Evolutionary conservation across 2,113 vertebrate genomes (phyloP), one percentile per base, ranked within the genome.

Genomic region (Leptobrachium ailaonicum): DNA sequence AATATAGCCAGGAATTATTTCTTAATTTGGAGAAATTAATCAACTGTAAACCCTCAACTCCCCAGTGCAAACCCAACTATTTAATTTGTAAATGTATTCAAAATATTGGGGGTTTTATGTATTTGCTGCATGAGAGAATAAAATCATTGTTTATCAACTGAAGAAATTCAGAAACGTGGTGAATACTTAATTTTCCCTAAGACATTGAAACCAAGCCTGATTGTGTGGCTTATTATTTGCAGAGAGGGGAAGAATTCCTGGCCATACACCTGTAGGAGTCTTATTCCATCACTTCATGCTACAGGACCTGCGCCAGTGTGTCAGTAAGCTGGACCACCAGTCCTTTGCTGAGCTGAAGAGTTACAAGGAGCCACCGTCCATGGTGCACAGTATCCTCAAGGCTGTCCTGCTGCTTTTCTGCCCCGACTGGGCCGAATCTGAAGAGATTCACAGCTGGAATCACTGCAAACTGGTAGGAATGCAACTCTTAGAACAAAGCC

Each of bases 231-330:
- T 32, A 32, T 32, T 32, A 32, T 32, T 88, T 90, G 13, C 84
- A 93, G 92, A 92, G 84, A 86, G 89, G 50, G 92, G 92, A 75
- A n/a, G 1, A 0, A 0, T 6, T 1, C 82, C 85, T 43, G 74
- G 87, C 47, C 41, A 83, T 74, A 87, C 80, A 64, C 71, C 86
- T 0, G 82, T 86, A 2, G 89, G 86, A 8, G 40, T 91, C 70
- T 83, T 93, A 10, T 95, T 95, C 83, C 85, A 93, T 82, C 82
- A 79, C 54, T 78, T 88, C 83, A 90, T 94, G 92, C 87, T 95
- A 66, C 88, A 89, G 80, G 92, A 95, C 63, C 77, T 95, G 71
- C 87, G 84, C 0, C 42, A 88, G 5, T 88, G 89, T 44, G 20
- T 93, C 63, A 63, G 3, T 14, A 79, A 78, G 1, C 85, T 93